These are phyloP conservation scores for Ariopsis seemanni DNA, from an alignment of 2,113 vertebrate species.

Conservation along the genomic window DNA sequence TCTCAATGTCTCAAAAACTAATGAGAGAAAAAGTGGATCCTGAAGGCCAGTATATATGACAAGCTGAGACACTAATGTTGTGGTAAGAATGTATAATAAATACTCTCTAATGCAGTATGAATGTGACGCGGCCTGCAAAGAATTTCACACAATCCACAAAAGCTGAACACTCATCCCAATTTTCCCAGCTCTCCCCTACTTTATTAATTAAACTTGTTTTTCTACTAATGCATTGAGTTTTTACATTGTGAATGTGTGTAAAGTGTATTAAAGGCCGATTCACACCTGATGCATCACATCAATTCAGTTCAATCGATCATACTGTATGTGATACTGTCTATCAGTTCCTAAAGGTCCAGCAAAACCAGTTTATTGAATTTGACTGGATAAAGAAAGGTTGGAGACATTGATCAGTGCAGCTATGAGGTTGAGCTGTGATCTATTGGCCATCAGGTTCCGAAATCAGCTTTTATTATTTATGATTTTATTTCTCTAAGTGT, in stretches of 20 bases:
- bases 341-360: background rate
- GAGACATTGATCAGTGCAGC: background rate
- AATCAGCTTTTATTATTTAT: background rate
- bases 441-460: too few relatives aligned
- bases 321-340: background rate
- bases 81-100: too few relatives aligned
- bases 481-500: background rate
- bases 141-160: too few relatives aligned
- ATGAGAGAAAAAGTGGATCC: too few relatives aligned
- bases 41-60: too few relatives aligned
- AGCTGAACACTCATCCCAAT: too few relatives aligned
- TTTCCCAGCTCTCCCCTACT: too few relatives aligned
- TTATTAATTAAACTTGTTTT: background rate
- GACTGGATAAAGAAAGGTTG: background rate
- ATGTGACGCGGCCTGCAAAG: too few relatives aligned
- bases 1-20: too few relatives aligned
- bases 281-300: background rate
- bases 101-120: too few relatives aligned
- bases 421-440: background rate
- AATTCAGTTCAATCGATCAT: background rate
- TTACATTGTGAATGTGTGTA: background rate
- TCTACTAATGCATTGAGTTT: background rate
- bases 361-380: background rate
- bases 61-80: too few relatives aligned
- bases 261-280: background rate